Evolutionary conservation across 2,113 vertebrate genomes (phyloP), one percentile per base, ranked within the genome.

Genomic region (Pampusana beccarii): DNA sequence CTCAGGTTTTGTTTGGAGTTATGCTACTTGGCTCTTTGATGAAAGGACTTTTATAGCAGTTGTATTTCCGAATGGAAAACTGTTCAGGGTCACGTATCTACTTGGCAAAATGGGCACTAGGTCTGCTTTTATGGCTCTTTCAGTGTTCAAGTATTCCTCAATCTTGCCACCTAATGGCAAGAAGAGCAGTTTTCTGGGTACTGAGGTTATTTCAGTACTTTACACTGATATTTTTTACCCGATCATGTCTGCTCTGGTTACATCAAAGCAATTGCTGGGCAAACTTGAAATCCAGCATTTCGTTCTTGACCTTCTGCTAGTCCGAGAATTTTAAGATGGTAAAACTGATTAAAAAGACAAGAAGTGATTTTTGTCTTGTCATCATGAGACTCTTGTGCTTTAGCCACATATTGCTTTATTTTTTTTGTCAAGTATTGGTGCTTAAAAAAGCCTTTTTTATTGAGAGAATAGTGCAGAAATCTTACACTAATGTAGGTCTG

Each of bases 141-240:
- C 17, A 2, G 36, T 26, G 5, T 54, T 72, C 33, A 19, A 9
- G 15, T 33, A 4, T 33, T 83, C 28, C 42, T 40, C 28, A 11
- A 23, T 86, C 8, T n/a, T 88, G 95, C 93, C 95, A 92, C 48
- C 97, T 96, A 81, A 84, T 38, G 97, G 88, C 70, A 36, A 74
- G 62, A 50, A 31, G 20, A 36, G 18, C 34, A 3, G 29, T 42
- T 78, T 26, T 12, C 57, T 18, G 36, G 26, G 13, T 13, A 2
- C 34, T 51, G 8, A 2, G 29, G 1, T 6, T 6, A 16, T 38
- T 26, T 36, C 4, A 1, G 7, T 70, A 0, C 17, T 42, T 38
- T 2, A 0, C 19, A 0, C 8, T 8, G 36, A 2, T 13, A 4
- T 10, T 21, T 62, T 62, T 34, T 19, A 6, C 31, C 4, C 8